Base-by-base conservation (phyloP, 2,113 vertebrate genomes). In the Toxotes jaculatrix region DNA sequence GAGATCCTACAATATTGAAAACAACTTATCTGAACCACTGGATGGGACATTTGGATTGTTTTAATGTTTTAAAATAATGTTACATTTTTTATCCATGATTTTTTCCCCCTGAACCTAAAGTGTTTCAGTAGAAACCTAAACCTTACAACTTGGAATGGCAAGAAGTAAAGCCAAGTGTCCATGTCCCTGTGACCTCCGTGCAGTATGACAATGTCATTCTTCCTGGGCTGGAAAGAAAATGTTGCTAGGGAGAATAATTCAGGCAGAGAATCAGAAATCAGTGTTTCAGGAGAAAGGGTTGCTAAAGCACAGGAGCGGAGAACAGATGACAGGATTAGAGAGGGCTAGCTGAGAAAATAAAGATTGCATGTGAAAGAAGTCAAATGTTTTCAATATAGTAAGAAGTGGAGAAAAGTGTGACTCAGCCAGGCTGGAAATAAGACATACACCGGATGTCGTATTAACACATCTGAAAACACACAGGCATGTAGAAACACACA, bases 401-500 rank as follows among this genome's bases (percentile, higher is more conserved):
- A 36, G 42, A 34, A 43, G 32, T 36, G 31, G 8, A 49, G 38
- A 12, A 19, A 66, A 78, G 59, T 63, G 27, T 60, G 23, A 27
- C 36, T 38, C 5, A 1, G 14, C 1, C 78, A 23, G 14, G n/a
- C 51, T 56, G 63, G 17, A 38, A 45, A 21, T 67, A 23, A n/a
- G 14, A 63, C 32, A 38, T 45, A 65, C 38, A 70, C 21, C 36
- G 64, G 71, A 75, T 65, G 69, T 64, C 16, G 14, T 36, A 75
- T 61, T 79, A 71, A 81, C 56, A 78, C 57, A 51, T 36, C 9
- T 47, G 3, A 56, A 62, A 65, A 60, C 67, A 85, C 71, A 69
- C 60, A 62, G 17, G 47, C 5, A 49, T 16, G 4, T 21, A 49
- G 5, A 51, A 65, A 55, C 67, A 85, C 67, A 73, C 60, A 59